Evolutionary conservation across 2,888 invertebrate species (phyloP), one percentile per base, ranked within the genome.

Genomic region (Apocheima hispidaria): DNA sequence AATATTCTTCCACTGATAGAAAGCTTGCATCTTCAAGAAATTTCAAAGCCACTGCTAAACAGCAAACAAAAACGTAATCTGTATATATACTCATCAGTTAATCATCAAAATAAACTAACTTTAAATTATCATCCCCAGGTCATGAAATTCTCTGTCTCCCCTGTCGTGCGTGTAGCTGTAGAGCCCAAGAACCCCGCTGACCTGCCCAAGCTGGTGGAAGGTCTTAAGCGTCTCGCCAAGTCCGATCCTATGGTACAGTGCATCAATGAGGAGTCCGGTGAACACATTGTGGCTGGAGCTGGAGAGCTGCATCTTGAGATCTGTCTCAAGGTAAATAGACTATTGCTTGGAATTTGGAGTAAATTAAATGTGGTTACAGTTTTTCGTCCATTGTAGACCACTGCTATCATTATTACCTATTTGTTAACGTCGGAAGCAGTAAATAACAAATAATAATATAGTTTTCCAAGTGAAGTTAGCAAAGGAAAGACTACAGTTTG

Each of bases 181-280:
- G 99, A 99, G 93, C 99, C 99, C 81, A 99, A 99, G 94, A 99
- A 99, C 91, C 98, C 99, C 16, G 98, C 99, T 57, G 99, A 99
- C 93, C 94, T 99, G 90, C 99, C 99, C 75, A 99, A 99, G 93
- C 94, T 99, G 79, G 99, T 99, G 60, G 99, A 99, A 95, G 97
- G 99, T 87, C 95, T 99, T 67, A 99, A 99, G 94, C 98, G 99
- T 93, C 94, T 99, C 82, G 98, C 99, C 84, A 99, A 99, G 93
- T 99, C 99, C 59, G 99, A 99, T 95, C 99, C 99, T 95, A 99
- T 99, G 99, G 99, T 99, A 75, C 98, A 99, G 94, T 99, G 99
- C 94, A 98, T 98, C 93, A 99, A 98, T 90, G 99, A 99, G 94
- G 99, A 99, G 93, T 99, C 99, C 64, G 99, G 99, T 70, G 99